Percentiles rank a stretch among this genome's conserved stretches.
phyloP scores from a whole-genome alignment of 2,888 invertebrate species.

The Drosophila phalerata region DNA sequence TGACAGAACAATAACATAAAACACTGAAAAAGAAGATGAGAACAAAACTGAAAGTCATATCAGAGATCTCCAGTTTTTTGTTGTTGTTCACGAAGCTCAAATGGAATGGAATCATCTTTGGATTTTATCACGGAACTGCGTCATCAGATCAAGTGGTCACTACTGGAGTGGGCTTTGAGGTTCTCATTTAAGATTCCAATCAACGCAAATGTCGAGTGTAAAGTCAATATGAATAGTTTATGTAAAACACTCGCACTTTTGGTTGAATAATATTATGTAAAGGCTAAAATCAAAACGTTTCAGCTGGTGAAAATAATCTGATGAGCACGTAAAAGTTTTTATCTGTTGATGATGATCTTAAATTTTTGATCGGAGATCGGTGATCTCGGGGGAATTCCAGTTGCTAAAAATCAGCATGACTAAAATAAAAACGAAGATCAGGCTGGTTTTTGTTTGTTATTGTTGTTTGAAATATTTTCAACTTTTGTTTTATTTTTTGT shows the following conservation, averaged over 20 bases:
- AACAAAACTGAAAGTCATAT: constrained; percentile 59
- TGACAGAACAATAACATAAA: constrained; percentile 46
- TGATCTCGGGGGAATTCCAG: constrained; percentile 71
- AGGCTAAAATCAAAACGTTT: constrained; percentile 32
- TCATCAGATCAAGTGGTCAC: constrained; percentile 56
- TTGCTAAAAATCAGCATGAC: constrained; percentile 72
- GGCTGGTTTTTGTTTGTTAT: constrained; percentile 50
- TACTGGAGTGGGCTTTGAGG: constrained; percentile 56
- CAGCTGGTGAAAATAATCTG: constrained; percentile 62
- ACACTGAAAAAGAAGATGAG: constrained; percentile 24
- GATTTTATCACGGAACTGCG: constrained; percentile 59
- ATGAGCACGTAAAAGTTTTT: constrained; percentile 59
- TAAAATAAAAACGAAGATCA: constrained; percentile 53
- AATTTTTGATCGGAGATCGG: constrained; percentile 26
- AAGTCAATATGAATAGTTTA: constrained; percentile 58
- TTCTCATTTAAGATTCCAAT: constrained; percentile 43
- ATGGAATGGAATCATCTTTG: constrained; percentile 48
- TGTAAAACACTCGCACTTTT: constrained; percentile 51
- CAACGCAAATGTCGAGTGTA: constrained; percentile 40
- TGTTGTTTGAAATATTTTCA: constrained; percentile 53
- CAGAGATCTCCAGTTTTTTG: constrained; percentile 22
- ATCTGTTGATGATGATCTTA: constrained; percentile 52
- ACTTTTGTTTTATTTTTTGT: constrained; percentile 39
- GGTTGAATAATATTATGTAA: constrained; percentile 37
- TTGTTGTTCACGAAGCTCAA: constrained; percentile 16